phyloP scores from a whole-genome alignment of 2,888 invertebrate genomes.

The Melinopterus prodromus region DNA sequence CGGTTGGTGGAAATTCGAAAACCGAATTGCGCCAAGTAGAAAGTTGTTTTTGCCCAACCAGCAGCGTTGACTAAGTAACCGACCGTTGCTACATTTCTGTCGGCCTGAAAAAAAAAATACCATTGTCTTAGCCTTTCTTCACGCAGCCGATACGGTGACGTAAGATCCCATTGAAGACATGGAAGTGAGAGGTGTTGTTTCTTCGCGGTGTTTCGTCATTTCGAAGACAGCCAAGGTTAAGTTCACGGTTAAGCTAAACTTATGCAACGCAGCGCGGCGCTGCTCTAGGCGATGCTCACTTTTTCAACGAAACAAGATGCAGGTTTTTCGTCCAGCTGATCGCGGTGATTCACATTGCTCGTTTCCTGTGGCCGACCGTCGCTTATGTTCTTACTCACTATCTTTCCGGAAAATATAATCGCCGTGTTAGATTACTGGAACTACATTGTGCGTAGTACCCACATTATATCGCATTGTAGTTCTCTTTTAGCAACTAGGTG shows the following conservation, averaged over 20 bases:
- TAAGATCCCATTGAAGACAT: slow-evolving; percentile 22
- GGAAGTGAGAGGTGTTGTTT: slow-evolving; percentile 29
- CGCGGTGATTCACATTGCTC: not conserved
- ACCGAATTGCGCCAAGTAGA: slow-evolving; percentile 4
- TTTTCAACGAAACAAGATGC: not conserved
- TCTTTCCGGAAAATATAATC: not conserved
- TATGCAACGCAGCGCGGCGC: slow-evolving; percentile 24
- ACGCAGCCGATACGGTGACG: slow-evolving; percentile 19
- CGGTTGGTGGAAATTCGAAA: slow-evolving; percentile 6
- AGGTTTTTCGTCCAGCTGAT: slow-evolving; percentile 4
- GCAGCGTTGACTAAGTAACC: not conserved
- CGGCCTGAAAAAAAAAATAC: not conserved
- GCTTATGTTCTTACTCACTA: not conserved
- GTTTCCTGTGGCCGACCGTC: not conserved
- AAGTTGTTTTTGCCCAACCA: slow-evolving; percentile 21
- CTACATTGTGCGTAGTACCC: not conserved
- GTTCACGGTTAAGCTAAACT: slow-evolving; percentile 34
- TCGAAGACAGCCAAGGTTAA: slow-evolving; percentile 34
- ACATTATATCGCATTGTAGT: too few relatives aligned
- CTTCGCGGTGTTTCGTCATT: slow-evolving; percentile 35
- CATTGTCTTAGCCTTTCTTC: slow-evolving; percentile 4
- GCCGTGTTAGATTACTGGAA: not conserved
- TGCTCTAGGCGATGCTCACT: slow-evolving; percentile 6
- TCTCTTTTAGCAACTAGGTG: too few relatives aligned
- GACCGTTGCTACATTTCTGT: not conserved